phyloP scores from a whole-genome alignment of 2,888 invertebrate species.

The Dexiosoma caninum region DNA sequence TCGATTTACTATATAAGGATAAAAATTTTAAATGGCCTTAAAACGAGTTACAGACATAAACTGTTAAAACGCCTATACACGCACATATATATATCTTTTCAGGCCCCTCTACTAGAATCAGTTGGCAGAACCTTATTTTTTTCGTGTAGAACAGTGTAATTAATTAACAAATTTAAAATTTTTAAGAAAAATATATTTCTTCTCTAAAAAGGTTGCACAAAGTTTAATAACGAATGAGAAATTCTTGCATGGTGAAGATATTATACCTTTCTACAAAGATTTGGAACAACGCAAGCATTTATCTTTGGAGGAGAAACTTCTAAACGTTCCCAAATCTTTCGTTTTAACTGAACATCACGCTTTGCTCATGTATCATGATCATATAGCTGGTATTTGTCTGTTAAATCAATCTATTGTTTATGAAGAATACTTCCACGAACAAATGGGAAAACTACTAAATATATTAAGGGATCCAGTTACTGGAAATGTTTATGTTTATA shows the following conservation, averaged over 20 bases:
- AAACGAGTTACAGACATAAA: too few relatives aligned
- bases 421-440: conserved; percentile 90
- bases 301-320: conserved; percentile 72
- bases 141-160: too few relatives aligned
- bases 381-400: conserved; percentile 89
- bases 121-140: too few relatives aligned
- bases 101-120: too few relatives aligned
- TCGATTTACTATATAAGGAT: too few relatives aligned
- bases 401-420: conserved; percentile 91
- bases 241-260: conserved; percentile 66
- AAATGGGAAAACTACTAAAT: conserved; percentile 87
- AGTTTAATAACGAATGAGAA: conserved; percentile 64
- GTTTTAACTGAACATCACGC: conserved; percentile 94
- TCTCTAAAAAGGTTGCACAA: conserved; percentile 46
- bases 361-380: conserved; percentile 88
- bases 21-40: too few relatives aligned
- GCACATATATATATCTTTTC: too few relatives aligned
- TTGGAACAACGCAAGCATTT: conserved; percentile 69
- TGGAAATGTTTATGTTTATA: conserved; percentile 90
- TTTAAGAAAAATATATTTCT: not conserved
- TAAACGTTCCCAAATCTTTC: conserved; percentile 83
- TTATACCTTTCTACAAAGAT: conserved; percentile 66
- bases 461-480: conserved; percentile 89
- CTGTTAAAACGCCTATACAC: too few relatives aligned
- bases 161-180: not conserved